Evolutionary conservation across 2,888 invertebrate genomes (phyloP).

Genomic region (Argyra leucocephala): DNA sequence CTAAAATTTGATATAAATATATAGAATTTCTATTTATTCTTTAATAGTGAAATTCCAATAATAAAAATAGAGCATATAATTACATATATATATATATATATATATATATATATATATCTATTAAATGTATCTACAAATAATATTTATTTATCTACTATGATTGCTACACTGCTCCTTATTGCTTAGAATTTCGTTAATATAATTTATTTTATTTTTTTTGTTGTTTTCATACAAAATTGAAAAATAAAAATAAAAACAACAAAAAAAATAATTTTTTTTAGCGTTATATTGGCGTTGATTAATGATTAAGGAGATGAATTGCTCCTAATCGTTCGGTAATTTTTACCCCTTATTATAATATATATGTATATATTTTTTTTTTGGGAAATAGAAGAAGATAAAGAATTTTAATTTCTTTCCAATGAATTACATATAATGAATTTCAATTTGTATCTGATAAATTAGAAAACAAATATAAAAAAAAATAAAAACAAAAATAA

Average conservation of each 20-base stretch:
- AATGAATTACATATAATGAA: conserved; percentile 9
- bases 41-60: too few species aligned
- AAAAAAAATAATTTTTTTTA: background rate
- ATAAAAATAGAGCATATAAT: too few species aligned
- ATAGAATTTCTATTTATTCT: too few species aligned
- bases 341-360: conserved; percentile 4
- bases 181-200: background rate
- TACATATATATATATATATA: too few species aligned
- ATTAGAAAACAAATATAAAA: background rate
- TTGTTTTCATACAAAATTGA: background rate
- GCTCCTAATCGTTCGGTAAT: conserved; percentile 13
- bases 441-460: background rate
- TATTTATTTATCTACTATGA: too few species aligned
- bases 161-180: too few species aligned
- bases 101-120: too few species aligned
- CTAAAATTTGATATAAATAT: too few species aligned
- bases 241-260: background rate
- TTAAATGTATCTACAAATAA: too few species aligned
- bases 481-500: too few species aligned
- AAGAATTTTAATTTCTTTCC: conserved; percentile 10
- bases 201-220: background rate
- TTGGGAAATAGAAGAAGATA: too few species aligned
- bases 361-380: too few species aligned
- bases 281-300: conserved; percentile 20
- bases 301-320: conserved; percentile 20